phyloP scores from a whole-genome alignment of 2,113 vertebrate genomes.

The Pithys albifrons region DNA sequence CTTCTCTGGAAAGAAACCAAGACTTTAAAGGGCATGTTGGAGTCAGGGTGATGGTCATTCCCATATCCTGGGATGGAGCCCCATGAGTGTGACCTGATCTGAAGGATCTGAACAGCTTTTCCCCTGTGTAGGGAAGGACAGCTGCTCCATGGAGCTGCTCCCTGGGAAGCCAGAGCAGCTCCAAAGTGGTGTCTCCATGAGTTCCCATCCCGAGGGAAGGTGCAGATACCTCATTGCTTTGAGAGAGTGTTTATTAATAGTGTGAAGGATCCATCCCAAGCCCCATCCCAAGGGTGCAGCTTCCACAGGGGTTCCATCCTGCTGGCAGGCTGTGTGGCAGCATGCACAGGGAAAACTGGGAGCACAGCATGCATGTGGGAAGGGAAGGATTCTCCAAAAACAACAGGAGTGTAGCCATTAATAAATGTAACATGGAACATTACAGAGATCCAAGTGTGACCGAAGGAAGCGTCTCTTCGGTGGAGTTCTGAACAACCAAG shows the following conservation, averaged over 20 bases:
- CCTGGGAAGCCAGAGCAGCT: neutral
- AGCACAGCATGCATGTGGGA: rapidly evolving
- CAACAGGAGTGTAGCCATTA: neutral
- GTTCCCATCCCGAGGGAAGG: neutral
- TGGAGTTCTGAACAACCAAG: neutral
- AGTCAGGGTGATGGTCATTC: no score
- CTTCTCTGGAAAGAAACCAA: neutral
- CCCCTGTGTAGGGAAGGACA: neutral
- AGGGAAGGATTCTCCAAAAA: neutral
- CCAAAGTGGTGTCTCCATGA: neutral
- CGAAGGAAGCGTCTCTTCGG: neutral
- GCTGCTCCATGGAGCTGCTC: rapidly evolving
- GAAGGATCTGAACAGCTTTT: neutral
- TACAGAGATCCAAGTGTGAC: neutral
- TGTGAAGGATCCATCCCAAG: neutral
- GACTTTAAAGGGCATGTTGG: rapidly evolving
- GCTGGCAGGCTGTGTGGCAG: neutral
- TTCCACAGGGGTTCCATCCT: rapidly evolving
- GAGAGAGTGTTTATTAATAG: neutral
- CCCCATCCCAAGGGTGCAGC: neutral
- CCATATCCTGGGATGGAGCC: neutral
- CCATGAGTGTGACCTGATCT: rapidly evolving
- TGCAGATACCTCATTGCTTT: neutral
- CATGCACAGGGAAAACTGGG: neutral
- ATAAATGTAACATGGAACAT: neutral